Base-by-base conservation (phyloP, 2,797 vertebrate genomes). In the Hylomyscus alleni region DNA sequence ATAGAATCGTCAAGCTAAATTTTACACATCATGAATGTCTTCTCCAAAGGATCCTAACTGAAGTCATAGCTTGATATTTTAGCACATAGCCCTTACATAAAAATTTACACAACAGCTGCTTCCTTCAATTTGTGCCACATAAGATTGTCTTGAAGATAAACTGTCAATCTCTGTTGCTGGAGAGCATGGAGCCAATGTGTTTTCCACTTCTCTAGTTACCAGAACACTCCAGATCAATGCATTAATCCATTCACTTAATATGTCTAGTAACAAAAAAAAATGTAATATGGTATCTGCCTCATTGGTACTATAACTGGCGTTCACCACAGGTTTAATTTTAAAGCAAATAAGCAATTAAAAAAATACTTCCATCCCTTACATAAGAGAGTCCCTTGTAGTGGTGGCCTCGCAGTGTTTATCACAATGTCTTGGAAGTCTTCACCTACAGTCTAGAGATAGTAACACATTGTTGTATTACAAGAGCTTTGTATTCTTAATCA, bases 241-340 rank as follows among this genome's bases (percentile, higher is more conserved):
- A 80, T 90, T 52, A 94, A 67, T 62, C 67, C 20, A 83, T 20
- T 87, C 58, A 72, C 60, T 81, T 40, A 77, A 44, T 29, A 86
- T 29, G 17, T 6, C 54, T 90, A 26, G 19, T 67, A 88, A 94
- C 44, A 83, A 82, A 65, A 13, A 65, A 13, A 37, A 40, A 60
- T 2, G 13, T 29, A 83, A 44, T 9, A 60, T 24, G 29, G 8
- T 3, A 29, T 77, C 75, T 76, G 15, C 34, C 6, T 95, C 52
- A 50, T 62, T 72, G 34, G 26, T 83, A 65, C 73, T 96, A 81
- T 90, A 26, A 34, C 37, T 56, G 67, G n/a, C 54, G 88, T 84
- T 24, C 60, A 9, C 88, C 8, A 29, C 89, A 29, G 22, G 13
- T 58, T 91, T 77, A 89, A 85, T 89, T 76, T 84, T 65, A 47